These are phyloP conservation scores for Gari tellinella DNA, from an alignment of 2,888 invertebrate species.

Conservation along the genomic window DNA sequence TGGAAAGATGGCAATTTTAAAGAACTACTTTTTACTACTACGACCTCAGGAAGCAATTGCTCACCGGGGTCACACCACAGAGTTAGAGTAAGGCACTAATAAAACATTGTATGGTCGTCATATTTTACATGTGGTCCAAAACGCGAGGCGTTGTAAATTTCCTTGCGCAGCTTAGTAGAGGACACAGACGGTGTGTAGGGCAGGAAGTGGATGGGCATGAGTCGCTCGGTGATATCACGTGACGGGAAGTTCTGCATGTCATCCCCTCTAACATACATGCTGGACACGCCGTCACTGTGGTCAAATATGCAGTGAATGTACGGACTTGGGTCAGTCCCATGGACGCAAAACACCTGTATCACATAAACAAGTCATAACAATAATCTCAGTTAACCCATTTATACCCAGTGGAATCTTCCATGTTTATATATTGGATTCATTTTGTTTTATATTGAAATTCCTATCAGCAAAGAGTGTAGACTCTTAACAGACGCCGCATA, in stretches of 20 bases:
- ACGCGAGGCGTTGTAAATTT: slow-evolving; percentile 55
- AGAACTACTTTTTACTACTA: too few relatives aligned
- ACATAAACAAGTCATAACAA: neutral
- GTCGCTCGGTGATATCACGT: slow-evolving; percentile 71
- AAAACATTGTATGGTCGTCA: slow-evolving; percentile 63
- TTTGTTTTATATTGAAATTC: too few relatives aligned
- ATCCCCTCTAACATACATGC: slow-evolving; percentile 79
- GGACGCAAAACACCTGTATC: slow-evolving; percentile 77
- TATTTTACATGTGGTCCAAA: slow-evolving; percentile 64
- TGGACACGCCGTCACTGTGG: slow-evolving; percentile 59
- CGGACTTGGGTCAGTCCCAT: slow-evolving; percentile 76
- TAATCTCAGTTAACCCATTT: too few relatives aligned
- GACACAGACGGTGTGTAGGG: slow-evolving; percentile 76
- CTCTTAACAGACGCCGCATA: too few relatives aligned
- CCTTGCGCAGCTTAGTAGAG: slow-evolving; percentile 66
- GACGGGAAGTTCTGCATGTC: slow-evolving; percentile 81
- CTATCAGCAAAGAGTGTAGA: too few relatives aligned
- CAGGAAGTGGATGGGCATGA: slow-evolving; percentile 78
- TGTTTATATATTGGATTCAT: too few relatives aligned
- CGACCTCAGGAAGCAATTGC: too few relatives aligned
- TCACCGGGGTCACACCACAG: too few relatives aligned
- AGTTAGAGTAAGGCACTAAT: slow-evolving; percentile 11
- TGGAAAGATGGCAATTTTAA: too few relatives aligned
- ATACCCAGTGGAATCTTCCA: too few relatives aligned
- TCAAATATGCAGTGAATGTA: slow-evolving; percentile 74